Conservation (phyloP, 2,797 vertebrate genomes). For the Rallus crepitans region DNA sequence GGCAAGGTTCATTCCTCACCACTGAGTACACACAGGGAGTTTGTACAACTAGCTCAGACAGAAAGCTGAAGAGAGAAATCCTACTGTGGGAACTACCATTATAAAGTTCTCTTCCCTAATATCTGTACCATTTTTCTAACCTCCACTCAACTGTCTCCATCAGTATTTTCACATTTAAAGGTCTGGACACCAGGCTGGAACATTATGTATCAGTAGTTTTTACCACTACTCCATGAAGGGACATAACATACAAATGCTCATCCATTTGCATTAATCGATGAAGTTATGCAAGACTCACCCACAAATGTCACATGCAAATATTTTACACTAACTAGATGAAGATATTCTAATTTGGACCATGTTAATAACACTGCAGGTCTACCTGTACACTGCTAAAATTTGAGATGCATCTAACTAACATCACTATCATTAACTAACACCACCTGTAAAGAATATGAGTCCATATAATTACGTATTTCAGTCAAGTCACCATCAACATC, state of each 20-base stretch:
- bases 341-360: neutral
- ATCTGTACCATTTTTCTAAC: neutral
- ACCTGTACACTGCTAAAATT: neutral
- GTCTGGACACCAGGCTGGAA: neutral
- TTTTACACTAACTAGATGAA: neutral
- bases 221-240: neutral
- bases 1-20: neutral
- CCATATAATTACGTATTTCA: neutral
- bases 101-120: neutral
- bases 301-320: neutral
- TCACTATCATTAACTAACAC: neutral
- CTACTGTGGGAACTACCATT: neutral
- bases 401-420: neutral
- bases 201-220: neutral
- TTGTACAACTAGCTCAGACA: neutral
- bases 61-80: neutral
- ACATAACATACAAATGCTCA: neutral
- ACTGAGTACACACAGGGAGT: neutral
- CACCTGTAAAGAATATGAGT: neutral
- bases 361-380: neutral
- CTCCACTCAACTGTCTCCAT: neutral
- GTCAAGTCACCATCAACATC: neutral
- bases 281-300: neutral
- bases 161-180: neutral
- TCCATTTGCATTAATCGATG: neutral